These are phyloP conservation scores for Mus musculus DNA, from an alignment of 2,113 vertebrate species.

Conservation along the genomic window GRCm39 chr1:74034001-74034500, in stretches of 20 bases:
- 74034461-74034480: constrained; percentile 94
- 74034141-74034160: not conserved
- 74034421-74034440: constrained; percentile 93
- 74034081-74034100: constrained; percentile 49
- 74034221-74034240: not conserved
- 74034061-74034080: not conserved
- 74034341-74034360: constrained; percentile 84
- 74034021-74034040: not conserved
- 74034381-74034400: constrained; percentile 97
- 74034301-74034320: not conserved
- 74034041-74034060: not conserved
- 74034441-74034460: constrained; percentile 95
- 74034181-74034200: not conserved
- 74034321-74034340: no score
- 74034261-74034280: not conserved
- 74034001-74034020: not conserved
- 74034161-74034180: constrained; percentile 26
- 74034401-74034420: constrained; percentile 93
- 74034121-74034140: no score
- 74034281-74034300: not conserved
- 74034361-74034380: constrained; percentile 97
- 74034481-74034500: constrained; percentile 96
- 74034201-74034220: not conserved
- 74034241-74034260: not conserved
- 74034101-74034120: accelerated